Evolutionary conservation across 1,140 invertebrate genomes (phyloP), one percentile per base, ranked within the genome.

Genomic region (Proctacanthus coquilletti): DNA sequence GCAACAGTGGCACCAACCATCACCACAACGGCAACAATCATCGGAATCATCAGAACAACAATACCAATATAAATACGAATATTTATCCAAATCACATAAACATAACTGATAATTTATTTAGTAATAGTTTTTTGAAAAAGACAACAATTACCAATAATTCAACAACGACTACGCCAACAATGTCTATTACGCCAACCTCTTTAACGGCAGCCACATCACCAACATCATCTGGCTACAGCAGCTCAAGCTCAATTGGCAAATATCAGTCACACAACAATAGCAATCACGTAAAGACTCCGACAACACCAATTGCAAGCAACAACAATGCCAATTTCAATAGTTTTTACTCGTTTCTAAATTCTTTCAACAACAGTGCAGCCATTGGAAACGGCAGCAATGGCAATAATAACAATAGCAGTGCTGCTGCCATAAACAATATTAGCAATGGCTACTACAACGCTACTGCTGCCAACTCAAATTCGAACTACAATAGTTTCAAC

Each of bases 71-170:
- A 18, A 17, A 34, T 17, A 5, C 14, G 5, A 15, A 15, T 18
- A 34, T 11, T 27, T 18, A 34, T 17, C 14, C 18, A 18, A 34
- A 4, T n/a, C n/a, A n/a, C n/a, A n/a, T n/a, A n/a, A n/a, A n/a
- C n/a, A n/a, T n/a, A n/a, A n/a, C n/a, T n/a, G n/a, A n/a, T n/a
- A n/a, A n/a, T n/a, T n/a, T n/a, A n/a, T n/a, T n/a, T 34, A 13
- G 17, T 18, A 10, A 34, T 17, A 34, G 32, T 34, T 34, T 27
- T 13, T 13, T 27, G 23, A 27, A 27, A 27, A 27, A 27, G 23
- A 27, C 23, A 27, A 27, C 23, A 27, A 13, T 13, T 8, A 27
- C 23, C 13, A n/a, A n/a, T n/a, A n/a, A n/a, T n/a, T n/a, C n/a
- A n/a, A 27, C 23, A 27, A 8, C 13, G 8, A 27, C 8, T 27